Evolutionary conservation across 2,888 invertebrate genomes (phyloP).

Genomic region (Tricholauxania praeusta): DNA sequence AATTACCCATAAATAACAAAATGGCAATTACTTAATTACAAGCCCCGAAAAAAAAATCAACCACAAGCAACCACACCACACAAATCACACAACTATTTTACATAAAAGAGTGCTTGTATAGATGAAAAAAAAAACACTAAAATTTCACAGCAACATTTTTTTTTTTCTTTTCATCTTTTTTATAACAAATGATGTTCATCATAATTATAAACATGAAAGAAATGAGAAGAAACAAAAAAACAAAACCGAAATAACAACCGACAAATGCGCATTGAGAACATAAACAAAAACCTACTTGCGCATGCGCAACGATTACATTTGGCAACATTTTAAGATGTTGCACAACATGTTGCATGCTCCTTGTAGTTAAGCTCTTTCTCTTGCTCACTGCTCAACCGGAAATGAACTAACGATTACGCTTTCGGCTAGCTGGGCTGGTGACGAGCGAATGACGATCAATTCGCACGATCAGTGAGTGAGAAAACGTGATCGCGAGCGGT

Average conservation of each 20-base stretch:
- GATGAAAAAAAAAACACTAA: slow-evolving; percentile 2
- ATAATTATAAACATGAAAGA: slow-evolving; percentile 36
- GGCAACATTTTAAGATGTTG: background rate
- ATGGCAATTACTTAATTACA: slow-evolving; percentile 28
- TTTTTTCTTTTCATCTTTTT: background rate
- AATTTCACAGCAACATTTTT: slow-evolving; percentile 5
- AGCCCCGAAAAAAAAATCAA: background rate
- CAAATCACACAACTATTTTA: slow-evolving; percentile 3
- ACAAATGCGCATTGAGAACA: slow-evolving; percentile 16
- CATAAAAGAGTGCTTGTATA: background rate
- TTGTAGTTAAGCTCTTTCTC: background rate
- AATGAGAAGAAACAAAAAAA: background rate
- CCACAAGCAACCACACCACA: background rate
- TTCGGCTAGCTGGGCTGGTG: slow-evolving; percentile 35
- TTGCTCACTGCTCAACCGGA: slow-evolving; percentile 10
- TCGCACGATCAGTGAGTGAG: slow-evolving; percentile 61
- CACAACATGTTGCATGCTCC: slow-evolving; percentile 2
- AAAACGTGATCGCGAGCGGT: slow-evolving; percentile 65
- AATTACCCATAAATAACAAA: slow-evolving; percentile 35
- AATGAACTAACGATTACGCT: slow-evolving; percentile 23
- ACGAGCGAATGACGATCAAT: slow-evolving; percentile 44
- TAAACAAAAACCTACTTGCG: slow-evolving; percentile 21
- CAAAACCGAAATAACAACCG: background rate
- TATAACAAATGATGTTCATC: slow-evolving; percentile 42
- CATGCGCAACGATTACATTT: slow-evolving; percentile 8